phyloP scores from a whole-genome alignment of 2,797 vertebrate genomes.

The Hypotaenidia philippensis region DNA sequence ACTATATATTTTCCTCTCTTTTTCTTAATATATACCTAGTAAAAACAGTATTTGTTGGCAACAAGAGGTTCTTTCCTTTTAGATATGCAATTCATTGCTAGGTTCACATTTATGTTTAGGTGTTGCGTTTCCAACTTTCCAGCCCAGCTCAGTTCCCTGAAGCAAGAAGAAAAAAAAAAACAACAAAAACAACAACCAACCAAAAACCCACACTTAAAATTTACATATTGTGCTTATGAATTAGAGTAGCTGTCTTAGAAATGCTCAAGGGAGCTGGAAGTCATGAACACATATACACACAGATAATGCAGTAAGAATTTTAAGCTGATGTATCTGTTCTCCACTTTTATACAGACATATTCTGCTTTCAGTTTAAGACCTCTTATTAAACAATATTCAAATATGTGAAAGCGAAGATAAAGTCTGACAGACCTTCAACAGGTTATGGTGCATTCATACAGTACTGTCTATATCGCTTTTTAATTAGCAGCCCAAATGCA shows the following conservation, averaged over 20 bases:
- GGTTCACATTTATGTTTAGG: constrained; percentile 68
- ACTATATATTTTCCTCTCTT: constrained; percentile 24
- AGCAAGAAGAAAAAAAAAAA: constrained; percentile 14
- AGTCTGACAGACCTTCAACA: constrained; percentile 80
- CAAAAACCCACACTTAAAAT: not conserved
- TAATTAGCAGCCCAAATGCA: constrained; percentile 81
- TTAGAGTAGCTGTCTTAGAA: constrained; percentile 46
- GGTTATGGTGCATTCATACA: constrained; percentile 75
- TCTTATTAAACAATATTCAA: constrained; percentile 78
- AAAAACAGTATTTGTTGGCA: constrained; percentile 69
- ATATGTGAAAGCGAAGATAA: constrained; percentile 73
- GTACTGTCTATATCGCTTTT: constrained; percentile 70
- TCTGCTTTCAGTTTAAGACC: constrained; percentile 68
- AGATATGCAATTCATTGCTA: constrained; percentile 52
- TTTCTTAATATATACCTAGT: constrained; percentile 50
- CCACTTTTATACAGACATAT: constrained; percentile 29
- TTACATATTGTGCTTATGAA: constrained; percentile 60
- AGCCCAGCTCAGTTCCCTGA: constrained; percentile 25
- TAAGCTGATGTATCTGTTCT: constrained; percentile 59
- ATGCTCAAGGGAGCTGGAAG: constrained; percentile 48
- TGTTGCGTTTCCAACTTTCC: constrained; percentile 69
- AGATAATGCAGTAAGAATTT: not conserved
- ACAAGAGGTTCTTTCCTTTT: constrained; percentile 53
- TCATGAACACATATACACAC: not conserved
- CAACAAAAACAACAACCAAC: too few species aligned